Evolutionary conservation across 1,140 invertebrate genomes (phyloP).

Genomic region (Cydia pomonella): DNA sequence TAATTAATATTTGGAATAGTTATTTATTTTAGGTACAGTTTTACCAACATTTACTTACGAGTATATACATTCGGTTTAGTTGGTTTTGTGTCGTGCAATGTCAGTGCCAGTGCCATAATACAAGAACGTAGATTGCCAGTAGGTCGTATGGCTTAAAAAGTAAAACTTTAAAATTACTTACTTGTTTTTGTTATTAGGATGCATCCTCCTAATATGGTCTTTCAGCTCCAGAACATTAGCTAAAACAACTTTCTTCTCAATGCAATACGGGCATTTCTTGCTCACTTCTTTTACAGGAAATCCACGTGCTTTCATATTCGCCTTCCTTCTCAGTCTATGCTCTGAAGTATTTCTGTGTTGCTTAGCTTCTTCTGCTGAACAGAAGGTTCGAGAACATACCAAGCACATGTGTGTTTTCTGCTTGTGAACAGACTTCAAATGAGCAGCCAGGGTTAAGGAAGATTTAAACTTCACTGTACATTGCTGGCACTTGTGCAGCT

Average conservation of each 20-base stretch:
- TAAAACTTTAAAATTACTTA: constrained; percentile 42
- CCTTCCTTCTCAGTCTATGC: constrained; percentile 82
- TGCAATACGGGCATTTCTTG: constrained; percentile 84
- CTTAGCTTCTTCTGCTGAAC: constrained; percentile 82
- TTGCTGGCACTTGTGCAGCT: constrained; percentile 81
- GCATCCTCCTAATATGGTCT: constrained; percentile 84
- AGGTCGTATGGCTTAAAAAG: too few relatives aligned
- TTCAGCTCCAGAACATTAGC: constrained; percentile 83
- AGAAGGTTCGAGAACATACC: constrained; percentile 84
- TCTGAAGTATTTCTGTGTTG: constrained; percentile 84
- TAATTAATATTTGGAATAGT: too few relatives aligned
- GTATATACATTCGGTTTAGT: too few relatives aligned
- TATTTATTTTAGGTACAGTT: too few relatives aligned
- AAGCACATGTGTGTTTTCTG: constrained; percentile 85
- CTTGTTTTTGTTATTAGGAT: constrained; percentile 81
- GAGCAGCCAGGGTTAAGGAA: constrained; percentile 84
- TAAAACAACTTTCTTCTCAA: constrained; percentile 69
- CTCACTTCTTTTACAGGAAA: constrained; percentile 61
- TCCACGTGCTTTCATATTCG: constrained; percentile 68
- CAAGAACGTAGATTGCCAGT: too few relatives aligned
- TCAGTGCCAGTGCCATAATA: too few relatives aligned
- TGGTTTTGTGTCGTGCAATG: too few relatives aligned
- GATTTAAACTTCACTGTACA: constrained; percentile 83
- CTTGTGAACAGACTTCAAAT: constrained; percentile 81
- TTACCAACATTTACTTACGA: too few relatives aligned